Evolutionary conservation across 2,797 vertebrate species (phyloP).

Genomic region (Paratrypauchen microcephalus): DNA sequence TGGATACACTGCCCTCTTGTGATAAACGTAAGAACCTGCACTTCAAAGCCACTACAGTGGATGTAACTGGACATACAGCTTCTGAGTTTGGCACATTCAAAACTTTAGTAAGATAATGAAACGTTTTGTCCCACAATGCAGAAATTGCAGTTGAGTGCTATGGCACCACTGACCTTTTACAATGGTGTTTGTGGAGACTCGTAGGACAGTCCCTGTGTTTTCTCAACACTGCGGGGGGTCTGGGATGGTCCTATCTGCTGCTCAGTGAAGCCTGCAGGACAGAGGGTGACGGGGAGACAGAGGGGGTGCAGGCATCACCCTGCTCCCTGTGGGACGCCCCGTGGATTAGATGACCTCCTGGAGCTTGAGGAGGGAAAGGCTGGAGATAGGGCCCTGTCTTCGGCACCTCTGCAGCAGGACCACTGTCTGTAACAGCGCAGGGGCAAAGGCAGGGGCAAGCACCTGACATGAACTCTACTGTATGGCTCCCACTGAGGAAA

Average conservation of each 20-base stretch:
- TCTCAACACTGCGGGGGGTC: constrained; percentile 30
- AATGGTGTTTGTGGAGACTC: constrained; percentile 53
- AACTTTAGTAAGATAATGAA: neutral
- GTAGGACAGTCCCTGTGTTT: constrained; percentile 50
- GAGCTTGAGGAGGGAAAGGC: constrained; percentile 30
- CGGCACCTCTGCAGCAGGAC: constrained; percentile 55
- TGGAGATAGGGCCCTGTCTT: constrained; percentile 51
- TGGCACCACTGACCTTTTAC: constrained; percentile 39
- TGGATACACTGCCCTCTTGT: constrained; percentile 76
- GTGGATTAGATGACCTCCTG: constrained; percentile 61
- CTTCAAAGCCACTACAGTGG: constrained; percentile 4
- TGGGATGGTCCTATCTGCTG: constrained; percentile 56
- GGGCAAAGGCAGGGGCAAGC: constrained; percentile 29
- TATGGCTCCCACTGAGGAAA: neutral
- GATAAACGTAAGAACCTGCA: constrained; percentile 60
- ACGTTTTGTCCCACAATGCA: neutral
- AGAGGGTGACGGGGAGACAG: constrained; percentile 9
- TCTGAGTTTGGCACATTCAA: constrained; percentile 1
- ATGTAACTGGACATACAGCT: no score
- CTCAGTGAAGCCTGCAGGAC: constrained; percentile 51
- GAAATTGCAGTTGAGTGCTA: neutral
- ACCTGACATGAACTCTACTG: constrained; percentile 20
- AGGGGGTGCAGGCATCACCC: neutral
- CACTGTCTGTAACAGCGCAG: constrained; percentile 39
- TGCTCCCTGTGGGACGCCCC: neutral